Evolutionary conservation across 2,113 vertebrate genomes (phyloP).

Genomic region (Riparia riparia): DNA sequence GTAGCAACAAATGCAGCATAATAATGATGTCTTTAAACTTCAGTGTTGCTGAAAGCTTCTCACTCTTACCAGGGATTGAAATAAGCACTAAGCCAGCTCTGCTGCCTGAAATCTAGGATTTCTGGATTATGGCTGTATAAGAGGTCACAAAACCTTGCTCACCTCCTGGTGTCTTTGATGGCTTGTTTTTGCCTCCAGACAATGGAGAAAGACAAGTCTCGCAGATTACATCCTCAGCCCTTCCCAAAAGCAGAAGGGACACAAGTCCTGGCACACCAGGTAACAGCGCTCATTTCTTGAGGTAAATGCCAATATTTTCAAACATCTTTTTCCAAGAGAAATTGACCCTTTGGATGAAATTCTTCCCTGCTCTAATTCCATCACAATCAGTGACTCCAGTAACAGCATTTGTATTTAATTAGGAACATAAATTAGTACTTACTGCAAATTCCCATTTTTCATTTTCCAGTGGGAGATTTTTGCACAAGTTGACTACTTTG

Average conservation of each 20-base stretch:
- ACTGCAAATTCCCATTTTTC: conserved; percentile 31
- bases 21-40: conserved; percentile 16
- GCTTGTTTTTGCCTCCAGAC: neutral
- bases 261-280: neutral
- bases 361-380: neutral
- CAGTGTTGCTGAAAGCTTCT: neutral
- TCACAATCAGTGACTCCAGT: neutral
- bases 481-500: neutral
- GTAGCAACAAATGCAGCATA: conserved; percentile 7
- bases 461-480: conserved; percentile 30
- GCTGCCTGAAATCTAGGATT: neutral
- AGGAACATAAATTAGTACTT: neutral
- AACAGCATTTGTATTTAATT: conserved; percentile 22
- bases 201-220: neutral
- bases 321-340: neutral
- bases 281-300: neutral
- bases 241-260: neutral
- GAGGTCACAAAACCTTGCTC: neutral
- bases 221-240: neutral
- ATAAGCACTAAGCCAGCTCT: neutral
- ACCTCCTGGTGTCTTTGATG: neutral
- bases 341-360: neutral
- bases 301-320: neutral
- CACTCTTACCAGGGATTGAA: neutral
- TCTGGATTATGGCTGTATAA: neutral